A percentile compares a stretch with the other conserved stretches of the same genome.
phyloP scores from a whole-genome alignment of 2,888 invertebrate genomes.

The Adelognathus sp. region DNA sequence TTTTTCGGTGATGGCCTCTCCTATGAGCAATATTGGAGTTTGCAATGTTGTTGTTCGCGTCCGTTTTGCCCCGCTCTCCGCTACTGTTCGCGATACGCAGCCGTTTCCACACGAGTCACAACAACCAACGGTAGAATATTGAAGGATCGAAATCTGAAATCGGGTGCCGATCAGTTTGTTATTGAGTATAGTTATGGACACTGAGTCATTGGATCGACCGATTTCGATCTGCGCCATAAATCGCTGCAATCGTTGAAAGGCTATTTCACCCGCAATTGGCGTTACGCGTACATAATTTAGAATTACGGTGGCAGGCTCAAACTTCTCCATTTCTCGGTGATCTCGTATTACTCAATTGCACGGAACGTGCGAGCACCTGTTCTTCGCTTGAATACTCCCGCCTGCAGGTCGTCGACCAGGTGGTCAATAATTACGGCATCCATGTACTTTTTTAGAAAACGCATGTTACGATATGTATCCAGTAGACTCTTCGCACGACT shows the following conservation, averaged over 20 bases:
- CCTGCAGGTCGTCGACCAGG: neutral
- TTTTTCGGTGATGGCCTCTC: no score
- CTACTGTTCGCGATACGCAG: no score
- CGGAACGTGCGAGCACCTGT: neutral
- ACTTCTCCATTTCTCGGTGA: neutral
- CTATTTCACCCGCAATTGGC: neutral
- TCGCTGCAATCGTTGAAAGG: neutral
- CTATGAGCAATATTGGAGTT: no score
- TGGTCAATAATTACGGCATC: neutral
- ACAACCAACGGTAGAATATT: no score
- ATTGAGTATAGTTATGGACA: no score
- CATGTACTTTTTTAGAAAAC: neutral
- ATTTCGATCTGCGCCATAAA: neutral
- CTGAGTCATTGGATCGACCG: slow-evolving; percentile 5
- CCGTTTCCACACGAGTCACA: no score
- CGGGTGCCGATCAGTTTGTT: no score
- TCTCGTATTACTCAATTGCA: neutral
- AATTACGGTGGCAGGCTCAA: neutral
- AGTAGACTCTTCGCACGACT: neutral
- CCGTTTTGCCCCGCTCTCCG: no score
- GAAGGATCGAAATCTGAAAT: neutral
- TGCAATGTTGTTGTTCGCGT: no score
- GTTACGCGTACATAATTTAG: neutral
- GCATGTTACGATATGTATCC: neutral
- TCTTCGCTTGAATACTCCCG: slow-evolving; percentile 2